Base-by-base conservation (phyloP, 2,888 invertebrate genomes). In the Tachina fera region DNA sequence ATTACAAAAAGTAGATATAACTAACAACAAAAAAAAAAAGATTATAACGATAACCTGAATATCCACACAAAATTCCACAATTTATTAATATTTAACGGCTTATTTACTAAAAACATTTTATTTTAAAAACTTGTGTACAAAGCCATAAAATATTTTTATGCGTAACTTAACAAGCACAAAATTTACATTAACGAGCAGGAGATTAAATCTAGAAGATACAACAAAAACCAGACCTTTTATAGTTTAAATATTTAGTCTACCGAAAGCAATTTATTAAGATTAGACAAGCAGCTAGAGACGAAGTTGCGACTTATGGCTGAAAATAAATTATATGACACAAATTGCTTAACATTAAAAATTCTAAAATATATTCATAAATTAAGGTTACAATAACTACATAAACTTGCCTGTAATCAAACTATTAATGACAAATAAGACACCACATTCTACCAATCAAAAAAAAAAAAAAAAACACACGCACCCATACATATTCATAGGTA, bases 371-470 rank as follows among this genome's bases (percentile, higher is more conserved):
- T 58, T 67, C 65, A 65, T 78, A 31, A 65, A 80, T 72, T 72
- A 43, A 22, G 31, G 1, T 53, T 39, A 63, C 39, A 71, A 71
- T 45, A 71, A 43, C 5, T 39, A n/a, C 11, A 41, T 68, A 77
- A 65, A 63, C 9, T 65, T 13, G 43, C 61, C 41, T 70, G 63
- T 51, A 85, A 53, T 68, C 45, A 51, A 77, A 63, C n/a, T 39
- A 45, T 61, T 74, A 77, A 58, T 85, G 81, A 78, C 77, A 82
- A 85, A 78, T 81, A 78, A 85, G 63, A 82, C 63, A 51, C 58
- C 60, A 74, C 16, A 81, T 77, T 71, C 67, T 47, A 31, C 56
- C 45, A 49, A 61, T 81, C 49, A 72, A 19, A 9, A 14, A 45
- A 56, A 53, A 16, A 76, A 9, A n/a, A 47, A 61, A 67, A 5